phyloP scores from a whole-genome alignment of 2,888 invertebrate genomes.

The Rhynchonema sp. region DNA sequence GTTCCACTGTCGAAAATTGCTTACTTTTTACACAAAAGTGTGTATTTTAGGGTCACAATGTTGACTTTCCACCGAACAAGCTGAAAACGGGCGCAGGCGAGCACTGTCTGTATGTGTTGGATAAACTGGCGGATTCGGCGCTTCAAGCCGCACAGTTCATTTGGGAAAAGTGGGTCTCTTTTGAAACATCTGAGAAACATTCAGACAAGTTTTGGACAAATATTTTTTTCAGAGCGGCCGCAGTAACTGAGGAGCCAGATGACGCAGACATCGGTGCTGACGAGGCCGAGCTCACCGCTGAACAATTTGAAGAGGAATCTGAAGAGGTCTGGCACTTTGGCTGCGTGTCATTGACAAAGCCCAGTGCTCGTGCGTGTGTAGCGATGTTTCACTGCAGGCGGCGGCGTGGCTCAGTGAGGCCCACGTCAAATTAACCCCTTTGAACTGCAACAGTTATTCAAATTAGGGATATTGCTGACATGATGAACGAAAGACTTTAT shows the following conservation, averaged over 20 bases:
- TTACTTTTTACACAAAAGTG: too few relatives aligned
- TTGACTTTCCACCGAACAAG: conserved; percentile 76
- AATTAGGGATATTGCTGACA: too few relatives aligned
- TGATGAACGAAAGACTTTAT: too few relatives aligned
- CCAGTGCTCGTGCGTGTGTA: too few relatives aligned
- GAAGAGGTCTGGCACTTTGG: neutral
- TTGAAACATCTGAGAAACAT: too few relatives aligned
- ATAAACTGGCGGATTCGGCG: conserved; percentile 61
- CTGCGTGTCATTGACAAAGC: too few relatives aligned
- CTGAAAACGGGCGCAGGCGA: conserved; percentile 81
- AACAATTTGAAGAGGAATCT: conserved; percentile 52
- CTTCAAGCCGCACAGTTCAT: conserved; percentile 49
- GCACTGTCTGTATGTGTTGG: conserved; percentile 64
- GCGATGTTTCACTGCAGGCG: too few relatives aligned
- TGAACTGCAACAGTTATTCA: too few relatives aligned
- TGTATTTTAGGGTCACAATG: conserved; percentile 43
- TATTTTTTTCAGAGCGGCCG: neutral
- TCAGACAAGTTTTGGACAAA: conserved; percentile 3
- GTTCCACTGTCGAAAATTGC: too few relatives aligned
- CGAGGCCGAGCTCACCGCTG: conserved; percentile 57
- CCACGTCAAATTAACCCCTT: too few relatives aligned
- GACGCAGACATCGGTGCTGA: conserved; percentile 51
- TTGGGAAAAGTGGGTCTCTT: too few relatives aligned
- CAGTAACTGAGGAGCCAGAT: conserved; percentile 31
- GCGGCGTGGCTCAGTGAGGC: too few relatives aligned